A percentile compares a stretch with the other conserved stretches of the same genome.
Conservation (phyloP, 2,113 vertebrate genomes). For the Melanocharis versteri region DNA sequence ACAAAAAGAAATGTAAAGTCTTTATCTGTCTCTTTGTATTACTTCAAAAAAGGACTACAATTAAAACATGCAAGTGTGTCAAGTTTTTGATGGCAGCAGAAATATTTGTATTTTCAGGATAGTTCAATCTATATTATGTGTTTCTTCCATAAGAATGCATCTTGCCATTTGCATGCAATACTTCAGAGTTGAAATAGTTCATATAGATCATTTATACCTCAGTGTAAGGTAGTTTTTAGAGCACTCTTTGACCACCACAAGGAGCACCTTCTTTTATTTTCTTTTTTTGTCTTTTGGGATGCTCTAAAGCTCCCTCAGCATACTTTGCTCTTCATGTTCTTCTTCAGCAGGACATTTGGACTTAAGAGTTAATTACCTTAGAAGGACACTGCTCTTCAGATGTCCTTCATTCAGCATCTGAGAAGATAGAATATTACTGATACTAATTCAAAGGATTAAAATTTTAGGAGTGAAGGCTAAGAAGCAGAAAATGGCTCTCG, state of each 20-base stretch:
- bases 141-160: background rate
- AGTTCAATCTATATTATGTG: background rate
- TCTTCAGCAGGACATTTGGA: background rate
- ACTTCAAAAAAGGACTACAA: background rate
- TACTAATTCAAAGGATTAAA: constrained; percentile 55
- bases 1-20: background rate
- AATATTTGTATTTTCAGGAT: background rate
- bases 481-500: constrained; percentile 44
- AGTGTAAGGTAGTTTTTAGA: background rate
- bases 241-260: background rate
- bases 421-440: constrained; percentile 30
- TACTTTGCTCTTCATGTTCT: constrained; percentile 8
- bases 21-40: background rate
- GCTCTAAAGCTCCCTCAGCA: background rate
- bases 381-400: constrained; percentile 41
- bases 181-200: background rate
- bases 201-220: background rate
- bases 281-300: background rate
- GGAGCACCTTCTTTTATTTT: background rate
- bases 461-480: constrained; percentile 57
- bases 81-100: background rate
- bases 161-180: background rate
- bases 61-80: background rate
- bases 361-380: constrained; percentile 48
- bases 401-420: constrained; percentile 56